phyloP scores from a whole-genome alignment of 1,140 invertebrate genomes.

The Neoseiulus cucumeris region DNA sequence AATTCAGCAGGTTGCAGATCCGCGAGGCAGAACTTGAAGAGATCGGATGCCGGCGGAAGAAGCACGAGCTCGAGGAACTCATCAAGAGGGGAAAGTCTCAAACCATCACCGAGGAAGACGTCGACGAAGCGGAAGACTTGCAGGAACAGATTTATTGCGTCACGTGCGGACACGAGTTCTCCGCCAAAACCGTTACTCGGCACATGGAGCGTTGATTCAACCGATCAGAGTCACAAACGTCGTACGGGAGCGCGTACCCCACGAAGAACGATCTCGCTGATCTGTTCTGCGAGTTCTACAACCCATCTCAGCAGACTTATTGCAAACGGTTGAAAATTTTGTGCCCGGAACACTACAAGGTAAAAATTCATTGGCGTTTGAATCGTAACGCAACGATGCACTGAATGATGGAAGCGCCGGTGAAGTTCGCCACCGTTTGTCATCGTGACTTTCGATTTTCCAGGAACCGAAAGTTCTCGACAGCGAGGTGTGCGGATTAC shows the following conservation, averaged over 20 bases:
- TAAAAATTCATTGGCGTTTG: no score
- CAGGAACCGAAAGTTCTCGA: conserved; percentile 16
- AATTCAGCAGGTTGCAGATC: neutral
- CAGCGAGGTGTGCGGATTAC: conserved; percentile 65
- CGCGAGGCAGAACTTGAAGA: conserved; percentile 36
- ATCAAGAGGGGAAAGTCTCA: conserved; percentile 47
- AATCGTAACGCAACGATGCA: no score
- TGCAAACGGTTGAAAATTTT: conserved; percentile 84
- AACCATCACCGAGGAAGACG: conserved; percentile 37
- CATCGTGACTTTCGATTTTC: neutral
- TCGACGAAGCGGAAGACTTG: conserved; percentile 19
- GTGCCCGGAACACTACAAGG: conserved; percentile 94
- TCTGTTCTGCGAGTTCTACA: conserved; percentile 96
- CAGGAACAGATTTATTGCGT: conserved; percentile 67
- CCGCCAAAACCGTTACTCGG: conserved; percentile 57
- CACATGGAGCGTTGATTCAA: conserved; percentile 91
- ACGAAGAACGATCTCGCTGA: conserved; percentile 79
- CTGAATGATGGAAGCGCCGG: no score
- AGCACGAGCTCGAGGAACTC: conserved; percentile 56
- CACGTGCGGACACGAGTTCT: conserved; percentile 83
- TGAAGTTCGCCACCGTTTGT: neutral
- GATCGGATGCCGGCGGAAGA: conserved; percentile 48
- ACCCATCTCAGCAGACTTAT: conserved; percentile 68
- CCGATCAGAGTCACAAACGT: conserved; percentile 91
- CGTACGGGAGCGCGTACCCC: conserved; percentile 81